These are phyloP conservation scores for Oryzias melastigma DNA, from an alignment of 2,113 vertebrate species.

Conservation along the genomic window DNA sequence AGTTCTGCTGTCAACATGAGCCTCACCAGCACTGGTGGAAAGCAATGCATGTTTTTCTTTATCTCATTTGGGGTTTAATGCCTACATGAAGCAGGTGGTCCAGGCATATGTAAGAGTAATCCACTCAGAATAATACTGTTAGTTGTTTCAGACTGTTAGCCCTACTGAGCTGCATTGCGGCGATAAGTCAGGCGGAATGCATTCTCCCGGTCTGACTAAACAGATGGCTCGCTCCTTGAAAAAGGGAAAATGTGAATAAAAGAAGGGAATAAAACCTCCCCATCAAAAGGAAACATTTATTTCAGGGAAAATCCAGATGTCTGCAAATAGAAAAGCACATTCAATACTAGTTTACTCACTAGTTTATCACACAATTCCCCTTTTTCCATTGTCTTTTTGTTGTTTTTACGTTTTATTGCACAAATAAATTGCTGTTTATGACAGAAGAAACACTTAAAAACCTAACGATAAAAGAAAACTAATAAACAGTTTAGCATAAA, in stretches of 20 bases:
- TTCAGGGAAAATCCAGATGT: constrained; percentile 14
- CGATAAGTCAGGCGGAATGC: constrained; percentile 44
- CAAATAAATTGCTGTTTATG: too few relatives aligned
- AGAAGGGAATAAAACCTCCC: constrained; percentile 7
- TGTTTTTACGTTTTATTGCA: too few relatives aligned
- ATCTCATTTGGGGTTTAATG: constrained; percentile 37
- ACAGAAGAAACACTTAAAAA: too few relatives aligned
- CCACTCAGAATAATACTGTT: constrained; percentile 59
- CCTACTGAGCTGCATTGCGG: constrained; percentile 52
- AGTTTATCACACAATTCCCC: too few relatives aligned
- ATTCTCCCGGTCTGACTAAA: constrained; percentile 30
- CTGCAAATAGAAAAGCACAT: constrained; percentile 1
- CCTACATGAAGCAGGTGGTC: constrained; percentile 56
- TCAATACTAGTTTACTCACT: too few relatives aligned
- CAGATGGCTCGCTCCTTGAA: constrained; percentile 47
- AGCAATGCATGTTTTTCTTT: constrained; percentile 24
- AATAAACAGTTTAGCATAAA: too few relatives aligned
- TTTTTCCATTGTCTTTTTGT: too few relatives aligned
- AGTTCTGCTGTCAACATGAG: not conserved
- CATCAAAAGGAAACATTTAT: constrained; percentile 3
- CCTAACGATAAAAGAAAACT: too few relatives aligned
- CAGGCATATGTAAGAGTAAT: constrained; percentile 52
- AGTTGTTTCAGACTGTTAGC: constrained; percentile 61
- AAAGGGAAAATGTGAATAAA: not conserved
- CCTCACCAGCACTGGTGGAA: constrained; percentile 30